These are phyloP conservation scores for Lapara coniferarum DNA, from an alignment of 2,888 invertebrate genomes.

Conservation along the genomic window DNA sequence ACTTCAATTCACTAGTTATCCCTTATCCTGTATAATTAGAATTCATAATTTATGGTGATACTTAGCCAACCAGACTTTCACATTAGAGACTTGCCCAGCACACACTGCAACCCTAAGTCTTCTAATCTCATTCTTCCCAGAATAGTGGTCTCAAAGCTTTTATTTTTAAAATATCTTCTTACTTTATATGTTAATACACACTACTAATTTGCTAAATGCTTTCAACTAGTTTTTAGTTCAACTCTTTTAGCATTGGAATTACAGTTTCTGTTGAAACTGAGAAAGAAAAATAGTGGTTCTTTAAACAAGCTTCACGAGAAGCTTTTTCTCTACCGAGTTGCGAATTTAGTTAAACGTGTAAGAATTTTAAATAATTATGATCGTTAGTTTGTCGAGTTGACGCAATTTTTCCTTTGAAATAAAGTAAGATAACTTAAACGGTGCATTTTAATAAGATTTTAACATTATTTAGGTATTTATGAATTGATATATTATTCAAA, in stretches of 20 bases:
- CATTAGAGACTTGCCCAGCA: too few relatives aligned
- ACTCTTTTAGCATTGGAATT: slow-evolving; percentile 13
- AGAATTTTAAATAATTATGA: slow-evolving; percentile 3
- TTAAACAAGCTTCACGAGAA: neutral
- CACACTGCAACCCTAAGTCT: too few relatives aligned
- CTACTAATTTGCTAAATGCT: slow-evolving; percentile 11
- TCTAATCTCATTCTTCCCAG: too few relatives aligned
- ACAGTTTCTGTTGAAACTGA: slow-evolving; percentile 11
- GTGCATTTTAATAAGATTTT: neutral
- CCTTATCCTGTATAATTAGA: too few relatives aligned
- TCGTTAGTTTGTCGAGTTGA: neutral
- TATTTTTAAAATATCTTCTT: too few relatives aligned
- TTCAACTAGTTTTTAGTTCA: slow-evolving; percentile 6
- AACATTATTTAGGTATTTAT: neutral
- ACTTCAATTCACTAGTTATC: too few relatives aligned
- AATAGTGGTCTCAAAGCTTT: too few relatives aligned
- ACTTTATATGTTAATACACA: neutral
- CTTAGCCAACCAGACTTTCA: too few relatives aligned
- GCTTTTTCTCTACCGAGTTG: slow-evolving; percentile 2
- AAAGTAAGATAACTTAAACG: neutral
- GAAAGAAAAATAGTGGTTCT: slow-evolving; percentile 19
- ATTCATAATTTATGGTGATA: too few relatives aligned
- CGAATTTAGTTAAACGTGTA: slow-evolving; percentile 13
- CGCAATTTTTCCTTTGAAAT: neutral
- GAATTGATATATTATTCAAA: too few relatives aligned